Evolutionary conservation across 2,797 vertebrate genomes (phyloP).

Genomic region (Epinephelus malabaricus): DNA sequence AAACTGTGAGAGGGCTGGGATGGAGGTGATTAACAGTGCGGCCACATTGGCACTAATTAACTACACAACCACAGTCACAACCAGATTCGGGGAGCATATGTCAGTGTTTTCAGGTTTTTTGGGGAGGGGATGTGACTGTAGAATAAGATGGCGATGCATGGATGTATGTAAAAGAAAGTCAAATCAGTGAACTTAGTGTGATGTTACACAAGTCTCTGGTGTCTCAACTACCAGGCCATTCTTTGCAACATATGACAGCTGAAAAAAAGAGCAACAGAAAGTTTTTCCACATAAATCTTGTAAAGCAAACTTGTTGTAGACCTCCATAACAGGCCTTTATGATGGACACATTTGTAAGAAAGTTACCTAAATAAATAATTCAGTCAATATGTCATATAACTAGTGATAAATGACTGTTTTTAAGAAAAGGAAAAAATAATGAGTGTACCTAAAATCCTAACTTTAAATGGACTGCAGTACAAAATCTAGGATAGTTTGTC

Average conservation of each 20-base stretch:
- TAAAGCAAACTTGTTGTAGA: slow-evolving; percentile 8
- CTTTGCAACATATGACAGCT: slow-evolving; percentile 1
- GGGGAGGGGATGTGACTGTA: slow-evolving; percentile 4
- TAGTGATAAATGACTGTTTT: background rate
- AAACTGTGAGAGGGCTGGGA: slow-evolving; percentile 65
- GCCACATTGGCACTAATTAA: slow-evolving; percentile 74
- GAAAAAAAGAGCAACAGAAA: slow-evolving; percentile 4
- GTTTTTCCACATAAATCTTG: slow-evolving; percentile 16
- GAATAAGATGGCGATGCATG: slow-evolving; percentile 21
- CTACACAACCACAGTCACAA: slow-evolving; percentile 80
- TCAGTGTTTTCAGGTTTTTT: slow-evolving; percentile 58
- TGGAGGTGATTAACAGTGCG: slow-evolving; percentile 77
- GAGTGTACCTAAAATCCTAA: background rate
- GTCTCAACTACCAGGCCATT: slow-evolving; percentile 17
- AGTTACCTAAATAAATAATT: slow-evolving; percentile 3
- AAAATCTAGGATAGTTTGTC: background rate
- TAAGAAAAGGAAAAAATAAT: background rate
- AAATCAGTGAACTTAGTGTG: background rate
- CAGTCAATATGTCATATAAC: background rate
- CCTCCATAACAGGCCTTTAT: background rate
- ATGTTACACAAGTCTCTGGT: slow-evolving; percentile 22
- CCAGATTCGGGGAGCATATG: slow-evolving; percentile 65
- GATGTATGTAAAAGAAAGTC: background rate
- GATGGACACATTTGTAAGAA: background rate
- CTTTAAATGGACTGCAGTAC: background rate